Base-by-base conservation (phyloP, 1,140 invertebrate genomes). In the Sarcophaga peregrina region DNA sequence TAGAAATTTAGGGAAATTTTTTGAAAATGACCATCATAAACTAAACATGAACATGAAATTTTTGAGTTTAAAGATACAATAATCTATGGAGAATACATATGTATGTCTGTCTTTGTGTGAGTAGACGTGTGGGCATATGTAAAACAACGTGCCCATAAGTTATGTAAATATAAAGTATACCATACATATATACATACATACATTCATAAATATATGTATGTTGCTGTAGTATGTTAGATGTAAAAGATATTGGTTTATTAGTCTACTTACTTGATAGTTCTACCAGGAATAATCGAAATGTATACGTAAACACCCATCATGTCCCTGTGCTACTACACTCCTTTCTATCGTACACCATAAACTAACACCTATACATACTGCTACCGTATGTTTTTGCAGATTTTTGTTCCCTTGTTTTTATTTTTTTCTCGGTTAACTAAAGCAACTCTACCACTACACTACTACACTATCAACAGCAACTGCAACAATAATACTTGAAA, bases 1-100 rank as follows among this genome's bases (percentile, higher is more conserved):
- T 62, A 62, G 58, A 37, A 2, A 37, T 37, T 37, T 37, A 37
- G 25, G 1, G 25, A 37, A 37, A 37, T 37, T 37, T 37, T 58
- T 58, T 15, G 45, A 13, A 47, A 48, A 47, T 78, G 75, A 47
- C 8, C 75, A 78, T 78, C 75, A 78, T 78, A 78, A 78, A 78
- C 75, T 25, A 78, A 25, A 52, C 47, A 78, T 25, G 75, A 78
- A 78, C 75, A 78, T 78, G 75, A 17, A 78, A 78, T 20, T 78
- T 68, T 78, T 50, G 48, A 78, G 48, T 78, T 78, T 78, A 78
- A 78, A 78, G 75, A 78, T 78, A 78, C 48, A 50, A 78, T 50
- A 78, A 78, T 78, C 75, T 78, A 78, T 78, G 75, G 75, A 78
- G 75, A 78, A 17, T 50, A 72, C 62, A 72, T 25, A 11, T 72